These are phyloP conservation scores for Emydocephalus ijimae DNA, from an alignment of 2,113 vertebrate species.

Conservation along the genomic window DNA sequence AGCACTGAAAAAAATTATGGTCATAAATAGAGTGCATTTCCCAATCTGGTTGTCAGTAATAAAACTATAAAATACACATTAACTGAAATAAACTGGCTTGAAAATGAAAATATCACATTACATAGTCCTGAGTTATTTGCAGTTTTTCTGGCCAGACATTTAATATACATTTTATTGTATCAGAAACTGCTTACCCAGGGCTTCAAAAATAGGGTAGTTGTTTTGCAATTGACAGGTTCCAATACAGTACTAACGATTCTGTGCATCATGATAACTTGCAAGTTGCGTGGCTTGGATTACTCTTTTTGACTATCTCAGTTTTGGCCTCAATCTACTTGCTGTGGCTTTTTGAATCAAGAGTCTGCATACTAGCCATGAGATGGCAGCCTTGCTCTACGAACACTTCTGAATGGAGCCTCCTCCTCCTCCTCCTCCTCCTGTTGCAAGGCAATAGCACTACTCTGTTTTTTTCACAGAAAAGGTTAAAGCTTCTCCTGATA, in stretches of 20 bases:
- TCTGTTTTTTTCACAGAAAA: conserved; percentile 33
- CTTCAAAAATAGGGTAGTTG: background rate
- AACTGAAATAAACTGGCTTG: background rate
- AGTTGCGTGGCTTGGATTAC: background rate
- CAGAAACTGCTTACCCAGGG: background rate
- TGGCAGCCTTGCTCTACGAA: conserved; percentile 60
- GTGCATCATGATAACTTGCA: background rate
- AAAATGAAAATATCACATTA: background rate
- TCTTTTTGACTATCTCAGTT: background rate
- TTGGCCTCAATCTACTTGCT: background rate
- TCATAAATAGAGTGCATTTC: background rate
- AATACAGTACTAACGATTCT: background rate
- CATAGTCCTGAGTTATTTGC: background rate
- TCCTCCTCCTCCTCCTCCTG: background rate
- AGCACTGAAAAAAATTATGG: no score
- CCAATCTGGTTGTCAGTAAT: background rate
- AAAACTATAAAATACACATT: background rate
- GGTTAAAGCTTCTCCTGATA: background rate
- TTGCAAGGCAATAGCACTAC: conserved; percentile 36
- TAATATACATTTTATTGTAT: background rate
- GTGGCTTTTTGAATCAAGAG: background rate
- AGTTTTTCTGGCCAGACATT: background rate
- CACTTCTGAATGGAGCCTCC: background rate
- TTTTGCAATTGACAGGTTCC: background rate
- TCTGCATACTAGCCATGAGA: conserved; percentile 56